Percentiles rank a stretch among this genome's conserved stretches.
Evolutionary conservation across 2,113 vertebrate species (phyloP).

Genomic region (Pavo muticus): DNA sequence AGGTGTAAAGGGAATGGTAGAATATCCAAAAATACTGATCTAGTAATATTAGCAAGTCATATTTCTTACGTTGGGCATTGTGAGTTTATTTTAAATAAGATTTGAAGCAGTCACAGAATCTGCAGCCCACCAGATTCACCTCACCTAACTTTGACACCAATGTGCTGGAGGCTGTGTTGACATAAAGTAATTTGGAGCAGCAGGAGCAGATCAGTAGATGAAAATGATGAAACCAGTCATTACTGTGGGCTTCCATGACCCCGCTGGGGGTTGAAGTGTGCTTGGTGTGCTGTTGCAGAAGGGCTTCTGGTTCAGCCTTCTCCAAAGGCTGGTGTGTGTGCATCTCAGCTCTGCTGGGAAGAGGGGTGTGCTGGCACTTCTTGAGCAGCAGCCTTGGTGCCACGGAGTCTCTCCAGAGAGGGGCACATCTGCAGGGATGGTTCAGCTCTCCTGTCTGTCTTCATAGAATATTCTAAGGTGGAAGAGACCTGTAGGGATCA

Average conservation of each 20-base stretch:
- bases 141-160: neutral
- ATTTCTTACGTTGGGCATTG: accelerated
- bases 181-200: neutral
- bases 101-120: neutral
- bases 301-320: neutral
- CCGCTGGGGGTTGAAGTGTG: accelerated
- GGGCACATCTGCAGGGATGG: neutral
- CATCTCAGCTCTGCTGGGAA: accelerated
- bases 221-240: neutral
- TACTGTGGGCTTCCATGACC: neutral
- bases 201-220: neutral
- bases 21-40: neutral
- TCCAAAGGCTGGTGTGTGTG: accelerated
- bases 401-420: neutral
- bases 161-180: neutral
- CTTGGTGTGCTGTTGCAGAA: neutral
- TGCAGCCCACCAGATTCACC: neutral
- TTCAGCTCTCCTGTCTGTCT: neutral
- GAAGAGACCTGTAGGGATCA: too few species aligned
- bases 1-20: neutral
- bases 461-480: neutral
- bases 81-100: neutral
- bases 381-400: neutral
- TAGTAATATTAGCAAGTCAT: neutral
- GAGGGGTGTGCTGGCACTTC: accelerated